A percentile compares a stretch with the other conserved stretches of the same genome.
phyloP scores from a whole-genome alignment of 2,113 vertebrate species.

The Pseudorectes ferrugineus region DNA sequence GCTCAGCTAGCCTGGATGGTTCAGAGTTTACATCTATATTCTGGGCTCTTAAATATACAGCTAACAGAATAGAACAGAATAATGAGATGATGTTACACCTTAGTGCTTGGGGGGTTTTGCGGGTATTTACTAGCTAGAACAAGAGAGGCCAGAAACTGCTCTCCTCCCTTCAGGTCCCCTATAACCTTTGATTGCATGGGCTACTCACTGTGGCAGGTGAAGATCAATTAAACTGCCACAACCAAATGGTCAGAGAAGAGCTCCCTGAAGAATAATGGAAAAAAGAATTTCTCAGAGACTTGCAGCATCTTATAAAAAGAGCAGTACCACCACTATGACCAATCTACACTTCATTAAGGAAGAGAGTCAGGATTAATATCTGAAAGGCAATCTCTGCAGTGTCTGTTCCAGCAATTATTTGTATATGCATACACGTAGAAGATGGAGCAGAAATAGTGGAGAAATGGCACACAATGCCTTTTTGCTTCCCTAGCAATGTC shows the following conservation, averaged over 20 bases:
- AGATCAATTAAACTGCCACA: neutral
- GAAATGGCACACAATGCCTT: constrained; percentile 18
- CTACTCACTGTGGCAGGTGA: neutral
- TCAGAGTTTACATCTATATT: constrained; percentile 8
- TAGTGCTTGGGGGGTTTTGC: neutral
- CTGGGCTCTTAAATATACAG: constrained; percentile 1
- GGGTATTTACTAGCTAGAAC: neutral
- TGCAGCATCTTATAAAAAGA: neutral
- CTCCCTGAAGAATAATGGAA: neutral
- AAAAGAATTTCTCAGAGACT: neutral
- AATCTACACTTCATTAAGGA: neutral
- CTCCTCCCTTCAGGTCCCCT: neutral
- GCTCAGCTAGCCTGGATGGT: constrained; percentile 39
- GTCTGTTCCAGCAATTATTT: constrained; percentile 19
- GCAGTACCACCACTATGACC: neutral
- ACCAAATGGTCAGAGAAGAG: neutral
- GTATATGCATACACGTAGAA: neutral
- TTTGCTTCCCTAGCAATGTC: constrained; percentile 56
- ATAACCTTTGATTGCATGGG: neutral
- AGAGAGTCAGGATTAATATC: neutral
- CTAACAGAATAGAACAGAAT: neutral
- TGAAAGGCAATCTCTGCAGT: neutral
- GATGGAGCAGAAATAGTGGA: neutral
- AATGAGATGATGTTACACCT: neutral
- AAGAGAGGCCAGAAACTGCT: neutral